Base-by-base conservation (phyloP, 2,113 vertebrate genomes). In the Pteruthius melanotis region DNA sequence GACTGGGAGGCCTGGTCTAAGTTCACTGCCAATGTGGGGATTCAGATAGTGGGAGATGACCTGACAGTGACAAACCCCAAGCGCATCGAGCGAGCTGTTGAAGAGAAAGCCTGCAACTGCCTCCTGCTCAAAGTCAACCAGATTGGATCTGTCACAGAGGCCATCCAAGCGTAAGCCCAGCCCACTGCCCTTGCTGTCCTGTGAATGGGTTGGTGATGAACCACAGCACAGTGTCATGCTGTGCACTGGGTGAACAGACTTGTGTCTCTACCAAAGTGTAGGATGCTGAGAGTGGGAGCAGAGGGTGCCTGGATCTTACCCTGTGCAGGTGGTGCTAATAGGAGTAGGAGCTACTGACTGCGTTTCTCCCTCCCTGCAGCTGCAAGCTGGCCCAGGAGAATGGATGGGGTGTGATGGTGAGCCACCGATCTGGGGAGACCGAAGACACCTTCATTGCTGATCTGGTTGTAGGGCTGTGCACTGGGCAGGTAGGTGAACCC, bases 341-440 rank as follows among this genome's bases (percentile, higher is more conserved):
- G 54, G 61, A 89, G 42, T 31, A 57, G 56, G 57, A 88, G 30
- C 28, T 70, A 23, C 57, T 65, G 40, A 84, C 23, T 31, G 19
- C n/a, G 16, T 89, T 92, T 69, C 56, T 83, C 11, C 1, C 17
- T 90, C 44, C 44, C 52, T 60, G 71, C 97, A 99, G 99, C 90
- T 99, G 99, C 96, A 99, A 99, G 88, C 76, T 99, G 98, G 99
- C 99, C 78, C 99, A 99, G 98, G 99, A 99, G 98, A 99, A 99
- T 0, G 98, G 99, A 95, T 99, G 99, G 99, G 99, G 99, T 2
- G 99, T 99, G 95, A 99, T 99, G 99, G 99, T 99, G 95, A 99
- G 99, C 88, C 99, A 99, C 72, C 98, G 99, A 90, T 99, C 99
- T 6, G 99, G 99, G 87, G 99, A 99, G 96, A 99, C 99, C 0